Evolutionary conservation across 2,888 invertebrate genomes (phyloP), one percentile per base, ranked within the genome.

Genomic region (Drosophila koepferae): DNA sequence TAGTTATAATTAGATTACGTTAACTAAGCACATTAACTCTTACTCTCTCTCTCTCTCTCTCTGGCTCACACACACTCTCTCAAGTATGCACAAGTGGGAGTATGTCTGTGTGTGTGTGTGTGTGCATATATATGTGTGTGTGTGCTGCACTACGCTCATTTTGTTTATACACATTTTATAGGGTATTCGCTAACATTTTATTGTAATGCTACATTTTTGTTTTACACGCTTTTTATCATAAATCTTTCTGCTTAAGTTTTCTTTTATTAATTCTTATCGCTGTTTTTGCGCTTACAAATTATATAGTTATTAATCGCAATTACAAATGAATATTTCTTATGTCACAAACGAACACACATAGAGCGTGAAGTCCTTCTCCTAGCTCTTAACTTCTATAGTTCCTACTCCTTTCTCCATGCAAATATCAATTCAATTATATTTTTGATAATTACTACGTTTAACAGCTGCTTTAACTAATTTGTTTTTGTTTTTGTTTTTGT

Each of bases 11-110:
- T 80, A 75, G 49, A 72, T 63, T 80, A 76, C 62, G 82, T 78
- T 87, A 83, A 86, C 89, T 88, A 83, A 77, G 82, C 82, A 88
- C 88, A 80, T 63, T 49, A 23, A 58, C 44, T 43, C 46, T 23
- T 23, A 23, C 23, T 34, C 28, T 28, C 6, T 6, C 28, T 6
- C 6, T 28, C 6, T 6, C 38, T 53, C 28, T 56, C 23, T 53
- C 28, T 56, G 18, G 46, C 28, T 51, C 5, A 23, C 48, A 28
- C 46, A 16, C 40, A 14, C 46, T 51, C 46, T 23, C 28, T 28
- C 28, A 28, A 28, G 28, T 28, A 28, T 28, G 28, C 28, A 5
- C 38, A 34, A 40, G 20, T 49, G 41, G 46, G 38, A 7, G 38
- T 40, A 2, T 34, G 34, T 34, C 9, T 34, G 8, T 58, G 8